phyloP scores from a whole-genome alignment of 1,140 invertebrate genomes.

The Leptinotarsa defecta region DNA sequence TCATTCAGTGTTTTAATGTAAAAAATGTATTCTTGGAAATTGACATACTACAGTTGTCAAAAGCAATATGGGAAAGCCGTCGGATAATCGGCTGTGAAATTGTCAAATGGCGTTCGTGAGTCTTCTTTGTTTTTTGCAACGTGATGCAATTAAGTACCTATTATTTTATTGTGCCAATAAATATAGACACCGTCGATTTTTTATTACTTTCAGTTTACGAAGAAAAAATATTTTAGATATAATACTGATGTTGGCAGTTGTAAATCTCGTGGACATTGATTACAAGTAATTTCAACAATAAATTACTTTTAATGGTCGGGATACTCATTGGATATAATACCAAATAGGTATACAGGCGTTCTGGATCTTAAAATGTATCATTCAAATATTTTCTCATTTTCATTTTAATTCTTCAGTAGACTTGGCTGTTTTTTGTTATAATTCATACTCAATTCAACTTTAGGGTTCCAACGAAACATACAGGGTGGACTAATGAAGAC shows the following conservation, averaged over 20 bases:
- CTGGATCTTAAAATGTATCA: not conserved
- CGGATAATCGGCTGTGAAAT: too few relatives aligned
- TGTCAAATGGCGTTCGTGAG: not conserved
- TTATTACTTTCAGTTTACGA: constrained; percentile 5
- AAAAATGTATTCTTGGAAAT: too few relatives aligned
- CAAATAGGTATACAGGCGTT: constrained; percentile 11
- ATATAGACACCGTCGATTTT: constrained; percentile 9
- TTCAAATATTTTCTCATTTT: too few relatives aligned
- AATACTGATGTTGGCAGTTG: constrained; percentile 6
- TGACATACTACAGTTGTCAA: too few relatives aligned
- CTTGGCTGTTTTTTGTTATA: too few relatives aligned
- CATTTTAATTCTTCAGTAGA: too few relatives aligned
- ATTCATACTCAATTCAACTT: too few relatives aligned
- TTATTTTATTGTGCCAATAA: constrained; percentile 20
- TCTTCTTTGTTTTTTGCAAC: not conserved
- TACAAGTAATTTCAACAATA: constrained; percentile 29
- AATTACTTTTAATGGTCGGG: constrained; percentile 29
- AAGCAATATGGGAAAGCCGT: too few relatives aligned
- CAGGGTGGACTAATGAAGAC: too few relatives aligned
- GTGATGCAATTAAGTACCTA: not conserved
- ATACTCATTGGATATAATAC: too few relatives aligned
- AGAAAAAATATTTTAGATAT: not conserved
- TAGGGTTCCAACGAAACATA: too few relatives aligned
- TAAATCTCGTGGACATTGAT: constrained; percentile 33
- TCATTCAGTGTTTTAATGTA: too few relatives aligned